Percentiles rank a stretch among this genome's conserved stretches.
phyloP scores from a whole-genome alignment of 2,797 vertebrate species.

The Lophius americanus region DNA sequence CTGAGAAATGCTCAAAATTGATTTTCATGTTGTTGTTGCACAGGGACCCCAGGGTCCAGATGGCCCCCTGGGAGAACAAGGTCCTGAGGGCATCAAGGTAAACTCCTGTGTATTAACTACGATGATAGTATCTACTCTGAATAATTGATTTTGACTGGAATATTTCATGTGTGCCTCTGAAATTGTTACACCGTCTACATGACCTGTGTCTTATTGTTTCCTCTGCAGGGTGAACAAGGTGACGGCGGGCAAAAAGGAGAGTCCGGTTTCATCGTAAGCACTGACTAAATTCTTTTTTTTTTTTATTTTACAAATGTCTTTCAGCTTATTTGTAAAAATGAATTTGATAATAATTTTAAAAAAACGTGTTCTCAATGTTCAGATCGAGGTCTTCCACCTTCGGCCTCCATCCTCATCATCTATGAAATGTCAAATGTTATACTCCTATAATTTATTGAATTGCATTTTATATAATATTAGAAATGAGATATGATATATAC shows the following conservation, averaged over 20 bases:
- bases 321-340: neutral
- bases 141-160: neutral
- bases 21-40: constrained; percentile 56
- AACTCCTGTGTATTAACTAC: neutral
- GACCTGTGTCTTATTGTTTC: neutral
- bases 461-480: too few relatives aligned
- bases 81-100: constrained; percentile 91
- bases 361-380: too few relatives aligned
- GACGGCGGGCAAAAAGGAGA: constrained; percentile 86
- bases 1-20: constrained; percentile 22
- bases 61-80: constrained; percentile 88
- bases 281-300: too few relatives aligned
- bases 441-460: too few relatives aligned
- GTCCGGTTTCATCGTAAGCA: constrained; percentile 89
- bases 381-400: too few relatives aligned
- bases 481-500: too few relatives aligned
- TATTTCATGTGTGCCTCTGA: neutral
- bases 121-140: neutral
- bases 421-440: too few relatives aligned
- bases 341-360: too few relatives aligned
- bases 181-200: neutral
- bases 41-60: constrained; percentile 92
- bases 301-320: neutral
- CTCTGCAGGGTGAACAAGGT: constrained; percentile 90
- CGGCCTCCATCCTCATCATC: too few relatives aligned